Evolutionary conservation across 1,140 invertebrate genomes (phyloP).

Genomic region (Drosophila insularis): DNA sequence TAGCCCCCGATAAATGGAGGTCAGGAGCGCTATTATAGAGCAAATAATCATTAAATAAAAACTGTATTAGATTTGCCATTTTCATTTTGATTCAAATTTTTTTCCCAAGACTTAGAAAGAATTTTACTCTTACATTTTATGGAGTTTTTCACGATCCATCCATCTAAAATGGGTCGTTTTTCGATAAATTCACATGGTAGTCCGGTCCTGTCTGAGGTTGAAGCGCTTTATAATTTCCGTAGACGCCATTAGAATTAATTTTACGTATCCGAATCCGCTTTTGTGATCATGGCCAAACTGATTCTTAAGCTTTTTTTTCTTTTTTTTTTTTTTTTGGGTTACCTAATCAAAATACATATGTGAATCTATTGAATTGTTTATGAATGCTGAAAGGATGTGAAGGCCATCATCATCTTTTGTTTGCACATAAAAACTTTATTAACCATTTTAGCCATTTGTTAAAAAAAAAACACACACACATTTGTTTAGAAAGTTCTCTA

Average conservation of each 20-base stretch:
- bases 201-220: constrained; percentile 33
- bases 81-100: too few relatives aligned
- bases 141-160: too few relatives aligned
- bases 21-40: not conserved
- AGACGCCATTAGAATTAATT: constrained; percentile 44
- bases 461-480: too few relatives aligned
- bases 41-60: too few relatives aligned
- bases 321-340: not conserved
- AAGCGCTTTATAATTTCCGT: constrained; percentile 65
- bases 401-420: constrained; percentile 3
- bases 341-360: constrained; percentile 1
- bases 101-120: too few relatives aligned
- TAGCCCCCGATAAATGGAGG: not conserved
- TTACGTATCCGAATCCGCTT: constrained; percentile 64
- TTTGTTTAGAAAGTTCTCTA: constrained; percentile 5
- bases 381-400: constrained; percentile 1
- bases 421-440: not conserved
- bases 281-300: constrained; percentile 20
- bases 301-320: not conserved
- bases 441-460: not conserved
- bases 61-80: too few relatives aligned
- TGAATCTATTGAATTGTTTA: not conserved
- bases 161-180: too few relatives aligned
- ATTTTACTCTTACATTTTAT: too few relatives aligned
- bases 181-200: not conserved